Base-by-base conservation (phyloP, 1,140 invertebrate species). In the Drosophila parabipectinata region DNA sequence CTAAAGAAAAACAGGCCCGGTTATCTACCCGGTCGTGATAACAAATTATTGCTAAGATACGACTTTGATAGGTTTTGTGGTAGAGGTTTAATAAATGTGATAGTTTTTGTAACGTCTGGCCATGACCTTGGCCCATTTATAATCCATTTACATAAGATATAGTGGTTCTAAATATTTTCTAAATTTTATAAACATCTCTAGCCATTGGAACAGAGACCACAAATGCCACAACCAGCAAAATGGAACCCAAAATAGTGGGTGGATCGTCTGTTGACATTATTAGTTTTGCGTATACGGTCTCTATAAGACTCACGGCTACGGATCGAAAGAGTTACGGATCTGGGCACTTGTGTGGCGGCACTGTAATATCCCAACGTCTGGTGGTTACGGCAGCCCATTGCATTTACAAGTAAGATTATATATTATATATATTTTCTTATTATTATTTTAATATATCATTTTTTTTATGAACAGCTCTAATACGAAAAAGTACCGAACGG, bases 371-470 rank as follows among this genome's bases (percentile, higher is more conserved):
- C 9, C 79, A 91, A 14, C 92, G 93, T 32, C 89, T 94, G 26
- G 90, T 96, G n/a, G 69, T 95, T 5, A 95, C 95, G 24, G 95
- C 95, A 9, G 95, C 95, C 4, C 95, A 96, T 83, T 96, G 95
- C 84, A 44, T 62, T 1, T 59, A 64, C 15, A 75, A 77, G 89
- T 90, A 45, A 54, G 88, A 9, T 44, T 18, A 3, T 18, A 3
- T 4, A 41, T 15, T 0, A 5, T n/a, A 5, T 6, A 32, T 10
- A 21, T 21, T 3, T 55, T 5, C 4, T 50, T 0, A 14, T 50
- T 0, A 14, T 21, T 26, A 8, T 2, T 14, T 26, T 52, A 39
- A n/a, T 28, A 1, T 3, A 21, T 21, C 3, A 18, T 53, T 50
- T 21, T 37, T 37, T 37, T 37, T 12, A 37, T n/a, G 0, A n/a